Base-by-base conservation (phyloP, 2,888 invertebrate genomes). In the Dexiosoma caninum region DNA sequence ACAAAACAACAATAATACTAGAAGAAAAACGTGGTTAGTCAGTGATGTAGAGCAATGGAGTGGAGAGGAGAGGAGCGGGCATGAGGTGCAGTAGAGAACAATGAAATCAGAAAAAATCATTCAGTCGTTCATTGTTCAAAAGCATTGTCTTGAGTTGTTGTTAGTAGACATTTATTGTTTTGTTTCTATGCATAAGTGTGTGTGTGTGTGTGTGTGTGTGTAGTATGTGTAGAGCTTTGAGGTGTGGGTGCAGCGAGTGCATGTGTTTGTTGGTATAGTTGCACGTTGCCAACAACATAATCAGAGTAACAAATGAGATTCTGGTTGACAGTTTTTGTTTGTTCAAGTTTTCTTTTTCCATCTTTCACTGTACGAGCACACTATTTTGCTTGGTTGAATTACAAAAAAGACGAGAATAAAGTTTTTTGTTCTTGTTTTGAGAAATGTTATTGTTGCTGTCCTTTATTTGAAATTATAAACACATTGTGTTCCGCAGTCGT, bases 231-330 rank as follows among this genome's bases (percentile, higher is more conserved):
- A n/a, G 19, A 30, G 62, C 12, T 27, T 71, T 53, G n/a, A 69
- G 12, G 53, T 23, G 40, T 40, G 59, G 42, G 19, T 23, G n/a
- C 12, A 27, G 35, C 49, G 32, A 35, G n/a, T 69, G 46, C 40
- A 21, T 69, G 32, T 30, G 44, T 60, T 37, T 67, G 66, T 71
- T 53, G 59, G 51, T 74, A 74, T 32, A 57, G 75, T 70, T 79
- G 78, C 64, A 79, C 62, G 57, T 70, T 79, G 78, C 67, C 72
- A 80, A 77, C 81, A 88, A 87, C 87, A 86, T 88, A 88, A 88
- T 88, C 88, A 88, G 85, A 83, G 86, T 88, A 88, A 88, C 88
- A 88, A 88, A 88, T 88, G 88, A 88, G 86, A 88, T 88, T 86
- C 88, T 88, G 86, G 87, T 88, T 87, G 87, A 88, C 88, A 87